phyloP scores from a whole-genome alignment of 1,140 invertebrate genomes.

The Microplitis demolitor region DNA sequence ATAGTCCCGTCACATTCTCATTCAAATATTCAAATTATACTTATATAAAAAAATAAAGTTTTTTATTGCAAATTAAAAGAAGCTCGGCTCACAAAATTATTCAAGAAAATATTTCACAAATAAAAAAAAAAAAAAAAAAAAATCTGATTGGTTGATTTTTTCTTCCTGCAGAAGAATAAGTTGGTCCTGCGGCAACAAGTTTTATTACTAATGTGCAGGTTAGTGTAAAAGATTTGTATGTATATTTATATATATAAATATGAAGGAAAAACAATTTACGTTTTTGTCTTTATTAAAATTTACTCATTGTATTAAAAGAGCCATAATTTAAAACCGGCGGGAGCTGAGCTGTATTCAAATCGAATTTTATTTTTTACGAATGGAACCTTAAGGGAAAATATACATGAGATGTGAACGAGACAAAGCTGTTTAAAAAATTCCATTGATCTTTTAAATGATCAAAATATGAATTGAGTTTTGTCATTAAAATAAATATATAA shows the following conservation, averaged over 20 bases:
- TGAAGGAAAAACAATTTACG: neutral
- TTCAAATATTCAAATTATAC: neutral
- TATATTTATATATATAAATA: neutral
- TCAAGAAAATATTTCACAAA: conserved; percentile 18
- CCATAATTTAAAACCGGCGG: conserved; percentile 10
- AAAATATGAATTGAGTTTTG: too few relatives aligned
- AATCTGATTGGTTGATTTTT: conserved; percentile 59
- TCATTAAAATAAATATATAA: too few relatives aligned
- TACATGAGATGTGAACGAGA: conserved; percentile 25
- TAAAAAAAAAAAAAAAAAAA: conserved; percentile 28
- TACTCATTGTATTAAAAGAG: neutral
- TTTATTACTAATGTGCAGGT: conserved; percentile 79
- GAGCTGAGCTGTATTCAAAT: conserved; percentile 13
- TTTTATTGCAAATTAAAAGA: neutral
- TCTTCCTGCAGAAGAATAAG: conserved; percentile 74
- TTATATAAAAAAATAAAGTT: too few relatives aligned
- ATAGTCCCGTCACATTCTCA: conserved; percentile 1
- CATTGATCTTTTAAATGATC: neutral
- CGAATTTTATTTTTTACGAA: neutral
- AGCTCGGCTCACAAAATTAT: neutral
- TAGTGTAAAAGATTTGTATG: conserved; percentile 53
- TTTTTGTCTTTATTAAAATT: conserved; percentile 9
- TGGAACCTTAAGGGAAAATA: neutral
- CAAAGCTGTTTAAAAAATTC: neutral
- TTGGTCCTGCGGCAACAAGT: conserved; percentile 77